Base-by-base conservation (phyloP, 2,797 vertebrate species). In the Galago senegalensis region DNA sequence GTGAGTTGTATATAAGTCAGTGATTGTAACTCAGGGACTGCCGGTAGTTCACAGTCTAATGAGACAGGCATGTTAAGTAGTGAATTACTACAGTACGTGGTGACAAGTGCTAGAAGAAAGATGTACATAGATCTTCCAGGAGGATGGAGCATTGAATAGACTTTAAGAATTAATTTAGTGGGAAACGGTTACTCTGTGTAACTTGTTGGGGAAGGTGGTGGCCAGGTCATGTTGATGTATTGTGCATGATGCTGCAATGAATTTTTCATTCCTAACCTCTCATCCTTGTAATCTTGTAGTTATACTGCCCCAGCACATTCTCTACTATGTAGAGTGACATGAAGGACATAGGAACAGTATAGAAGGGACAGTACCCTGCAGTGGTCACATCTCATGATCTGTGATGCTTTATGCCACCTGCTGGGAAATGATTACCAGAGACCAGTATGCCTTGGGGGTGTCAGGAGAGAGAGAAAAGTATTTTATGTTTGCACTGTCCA, bases 401-500 rank as follows among this genome's bases (percentile, higher is more conserved):
- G 1, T 61, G 34, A n/a, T 69, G 27, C 63, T n/a, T n/a, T 7
- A 49, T 14, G n/a, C 67, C 8, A 0, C 56, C n/a, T 11, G 0
- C 14, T 37, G 9, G 46, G 61, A 37, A 65, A 23, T 34, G n/a
- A 2, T 67, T 13, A 73, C 63, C 72, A 72, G 40, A 86, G 53
- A 3, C 17, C 18, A 37, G 3, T 14, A 3, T 67, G 70, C 20
- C 46, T 31, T 10, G 49, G 43, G 18, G 3, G 2, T 49, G 11
- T 10, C 8, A 11, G 10, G 20, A n/a, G 40, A 69, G 49, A 21
- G 6, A 56, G 23, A 16, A 14, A 67, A 6, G 6, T 14, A 0
- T 85, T 90, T 91, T 91, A 73, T 87, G 4, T 63, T 53, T 89
- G 21, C 83, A 0, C 61, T 70, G 70, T 82, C 16, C 60, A 53